These are phyloP conservation scores for Notodonta ziczac DNA, from an alignment of 2,888 invertebrate genomes.

Conservation along the genomic window DNA sequence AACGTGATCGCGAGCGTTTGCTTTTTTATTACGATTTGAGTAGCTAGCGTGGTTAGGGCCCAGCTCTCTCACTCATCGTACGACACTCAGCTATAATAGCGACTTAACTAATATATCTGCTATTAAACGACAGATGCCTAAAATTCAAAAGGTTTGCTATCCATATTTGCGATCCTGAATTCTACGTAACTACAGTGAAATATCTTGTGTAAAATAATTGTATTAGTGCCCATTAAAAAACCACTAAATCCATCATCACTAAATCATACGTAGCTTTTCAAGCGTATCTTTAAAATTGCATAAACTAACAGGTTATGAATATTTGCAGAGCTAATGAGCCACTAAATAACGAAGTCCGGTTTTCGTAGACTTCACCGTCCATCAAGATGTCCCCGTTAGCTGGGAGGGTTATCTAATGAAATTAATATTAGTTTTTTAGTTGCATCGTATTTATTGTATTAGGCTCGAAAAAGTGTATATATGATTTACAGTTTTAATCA, in stretches of 20 bases:
- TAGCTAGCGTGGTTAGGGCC: too few relatives aligned
- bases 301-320: constrained; percentile 14
- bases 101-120: too few relatives aligned
- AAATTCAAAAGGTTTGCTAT: background rate
- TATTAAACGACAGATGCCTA: background rate
- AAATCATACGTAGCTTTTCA: background rate
- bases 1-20: too few relatives aligned
- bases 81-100: too few relatives aligned
- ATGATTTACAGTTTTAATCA: too few relatives aligned
- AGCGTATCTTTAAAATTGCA: constrained; percentile 9
- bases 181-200: background rate
- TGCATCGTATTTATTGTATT: background rate
- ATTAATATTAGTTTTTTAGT: constrained; percentile 5
- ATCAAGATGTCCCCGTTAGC: constrained; percentile 21
- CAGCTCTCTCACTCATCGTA: too few relatives aligned
- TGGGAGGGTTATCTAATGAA: constrained; percentile 5
- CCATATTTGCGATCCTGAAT: too few relatives aligned
- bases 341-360: too few relatives aligned
- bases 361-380: constrained; percentile 9
- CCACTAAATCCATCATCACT: background rate
- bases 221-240: background rate
- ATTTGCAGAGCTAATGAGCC: background rate
- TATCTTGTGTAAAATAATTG: background rate
- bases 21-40: too few relatives aligned
- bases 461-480: too few relatives aligned